phyloP scores from a whole-genome alignment of 2,113 vertebrate species.

The Chelonoidis abingdonii region DNA sequence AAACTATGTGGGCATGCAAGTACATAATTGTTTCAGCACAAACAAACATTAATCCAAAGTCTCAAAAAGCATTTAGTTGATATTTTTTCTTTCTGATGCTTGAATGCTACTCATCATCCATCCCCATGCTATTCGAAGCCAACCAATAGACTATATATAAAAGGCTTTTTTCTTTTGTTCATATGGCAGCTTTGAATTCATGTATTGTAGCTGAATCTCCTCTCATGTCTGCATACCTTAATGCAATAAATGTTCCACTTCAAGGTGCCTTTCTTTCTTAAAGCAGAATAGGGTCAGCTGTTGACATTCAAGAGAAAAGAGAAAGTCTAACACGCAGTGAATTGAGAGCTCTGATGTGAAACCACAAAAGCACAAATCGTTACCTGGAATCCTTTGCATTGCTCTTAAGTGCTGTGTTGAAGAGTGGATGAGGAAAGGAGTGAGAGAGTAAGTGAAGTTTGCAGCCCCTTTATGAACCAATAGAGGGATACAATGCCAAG shows the following conservation, averaged over 20 bases:
- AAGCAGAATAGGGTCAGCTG: slow-evolving; percentile 6
- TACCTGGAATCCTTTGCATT: not conserved
- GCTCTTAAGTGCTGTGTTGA: not conserved
- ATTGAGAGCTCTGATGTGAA: not conserved
- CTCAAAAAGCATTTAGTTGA: not conserved
- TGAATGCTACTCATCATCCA: not conserved
- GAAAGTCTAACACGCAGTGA: accelerated
- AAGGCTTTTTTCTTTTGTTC: not conserved
- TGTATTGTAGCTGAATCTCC: not conserved
- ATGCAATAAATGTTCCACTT: not conserved
- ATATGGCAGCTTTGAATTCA: not conserved
- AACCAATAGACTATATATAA: not conserved
- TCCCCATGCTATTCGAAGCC: not conserved
- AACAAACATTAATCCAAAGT: not conserved
- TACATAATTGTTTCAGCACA: not conserved
- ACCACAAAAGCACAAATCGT: not conserved
- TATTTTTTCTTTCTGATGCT: not conserved
- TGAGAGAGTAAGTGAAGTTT: not conserved
- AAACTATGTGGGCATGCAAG: not conserved
- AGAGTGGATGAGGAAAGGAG: not conserved
- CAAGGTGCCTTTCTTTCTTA: not conserved
- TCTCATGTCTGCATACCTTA: not conserved
- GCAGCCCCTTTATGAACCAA: not conserved
- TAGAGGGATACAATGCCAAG: not conserved
- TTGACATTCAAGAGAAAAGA: not conserved